Evolutionary conservation across 2,888 invertebrate species (phyloP).

Genomic region (Sinodicranocentrus sp.): DNA sequence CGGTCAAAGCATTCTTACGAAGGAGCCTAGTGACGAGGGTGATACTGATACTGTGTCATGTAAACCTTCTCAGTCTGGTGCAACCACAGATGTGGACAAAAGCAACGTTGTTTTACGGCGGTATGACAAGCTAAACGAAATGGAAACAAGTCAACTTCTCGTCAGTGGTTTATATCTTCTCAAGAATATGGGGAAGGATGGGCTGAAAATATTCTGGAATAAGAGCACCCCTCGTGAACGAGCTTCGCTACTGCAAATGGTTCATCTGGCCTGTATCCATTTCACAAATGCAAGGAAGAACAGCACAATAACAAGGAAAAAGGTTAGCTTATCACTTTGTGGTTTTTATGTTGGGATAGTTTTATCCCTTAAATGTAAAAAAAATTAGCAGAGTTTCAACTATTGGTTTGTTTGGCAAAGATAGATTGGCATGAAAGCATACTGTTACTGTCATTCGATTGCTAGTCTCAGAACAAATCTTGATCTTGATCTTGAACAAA

Average conservation of each 20-base stretch:
- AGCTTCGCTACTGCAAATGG: conserved; percentile 75
- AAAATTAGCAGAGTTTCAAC: too few species aligned
- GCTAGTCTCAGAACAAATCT: too few species aligned
- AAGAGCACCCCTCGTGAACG: conserved; percentile 73
- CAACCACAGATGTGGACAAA: conserved; percentile 72
- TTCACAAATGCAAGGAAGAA: conserved; percentile 76
- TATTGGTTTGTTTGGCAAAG: too few species aligned
- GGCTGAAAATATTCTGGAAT: conserved; percentile 74
- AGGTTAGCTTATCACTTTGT: conserved; percentile 65
- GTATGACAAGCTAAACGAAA: conserved; percentile 76
- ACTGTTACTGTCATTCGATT: too few species aligned
- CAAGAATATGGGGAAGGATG: conserved; percentile 74
- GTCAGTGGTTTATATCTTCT: conserved; percentile 75
- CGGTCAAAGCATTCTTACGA: conserved; percentile 71
- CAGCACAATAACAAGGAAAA: conserved; percentile 76
- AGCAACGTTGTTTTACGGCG: conserved; percentile 75
- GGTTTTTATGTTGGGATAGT: too few species aligned
- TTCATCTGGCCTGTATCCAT: conserved; percentile 74
- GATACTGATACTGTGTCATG: conserved; percentile 70
- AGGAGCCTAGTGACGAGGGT: conserved; percentile 73
- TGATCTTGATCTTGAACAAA: too few species aligned
- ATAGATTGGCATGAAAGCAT: too few species aligned
- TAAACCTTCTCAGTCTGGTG: conserved; percentile 67
- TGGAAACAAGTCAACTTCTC: conserved; percentile 75
- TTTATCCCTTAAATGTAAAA: too few species aligned